These are phyloP conservation scores for Burhinus bistriatus DNA, from an alignment of 2,113 vertebrate genomes.

Conservation along the genomic window DNA sequence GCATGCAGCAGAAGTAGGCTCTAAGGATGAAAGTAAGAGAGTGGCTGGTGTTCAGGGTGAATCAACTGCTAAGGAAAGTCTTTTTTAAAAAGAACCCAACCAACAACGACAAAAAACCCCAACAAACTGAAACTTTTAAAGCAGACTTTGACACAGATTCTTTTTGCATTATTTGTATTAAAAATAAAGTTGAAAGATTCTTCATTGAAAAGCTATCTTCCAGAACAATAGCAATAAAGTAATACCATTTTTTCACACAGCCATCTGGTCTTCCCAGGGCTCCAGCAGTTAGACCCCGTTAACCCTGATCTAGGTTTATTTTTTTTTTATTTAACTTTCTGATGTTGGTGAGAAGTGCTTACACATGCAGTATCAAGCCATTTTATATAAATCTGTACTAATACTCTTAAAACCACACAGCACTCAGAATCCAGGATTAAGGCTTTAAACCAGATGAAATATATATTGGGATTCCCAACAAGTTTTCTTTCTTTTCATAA, in stretches of 20 bases:
- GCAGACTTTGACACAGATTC: neutral
- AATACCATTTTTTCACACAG: neutral
- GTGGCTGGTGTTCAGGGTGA: neutral
- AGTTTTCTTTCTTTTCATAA: constrained; percentile 63
- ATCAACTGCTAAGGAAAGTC: rapidly evolving
- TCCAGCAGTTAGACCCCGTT: neutral
- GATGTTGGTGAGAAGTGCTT: constrained; percentile 23
- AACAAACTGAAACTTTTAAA: neutral
- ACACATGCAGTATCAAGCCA: constrained; percentile 32
- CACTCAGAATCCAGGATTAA: constrained; percentile 48
- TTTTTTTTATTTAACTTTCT: constrained; percentile 51
- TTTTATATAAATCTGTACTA: constrained; percentile 53
- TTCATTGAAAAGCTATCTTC: neutral
- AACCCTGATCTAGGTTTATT: constrained; percentile 14
- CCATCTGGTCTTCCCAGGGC: constrained; percentile 11
- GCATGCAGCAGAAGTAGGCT: neutral
- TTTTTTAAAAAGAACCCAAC: neutral
- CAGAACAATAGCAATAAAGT: neutral
- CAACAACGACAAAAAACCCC: neutral
- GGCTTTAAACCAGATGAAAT: constrained; percentile 57
- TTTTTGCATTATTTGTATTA: neutral
- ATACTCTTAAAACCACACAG: constrained; percentile 44
- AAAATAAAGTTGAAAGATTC: neutral
- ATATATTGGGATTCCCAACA: constrained; percentile 54
- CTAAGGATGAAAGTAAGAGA: neutral